Conservation (phyloP, 2,113 vertebrate genomes). For the Psophia crepitans region DNA sequence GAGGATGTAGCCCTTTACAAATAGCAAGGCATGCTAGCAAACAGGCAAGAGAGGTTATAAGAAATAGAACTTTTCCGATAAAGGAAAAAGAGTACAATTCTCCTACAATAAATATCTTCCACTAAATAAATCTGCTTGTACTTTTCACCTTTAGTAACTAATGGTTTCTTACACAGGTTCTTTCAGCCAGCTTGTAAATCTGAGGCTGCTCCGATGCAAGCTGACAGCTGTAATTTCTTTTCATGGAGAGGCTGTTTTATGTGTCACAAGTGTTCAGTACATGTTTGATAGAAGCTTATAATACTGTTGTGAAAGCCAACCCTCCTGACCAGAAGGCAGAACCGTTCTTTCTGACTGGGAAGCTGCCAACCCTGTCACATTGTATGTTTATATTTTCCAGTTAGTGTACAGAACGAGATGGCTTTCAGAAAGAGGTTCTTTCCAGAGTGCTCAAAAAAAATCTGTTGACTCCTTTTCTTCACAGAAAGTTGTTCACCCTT, state of each 20-base stretch:
- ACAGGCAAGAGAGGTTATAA: not conserved
- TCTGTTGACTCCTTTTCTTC: constrained; percentile 35
- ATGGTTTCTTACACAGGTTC: constrained; percentile 65
- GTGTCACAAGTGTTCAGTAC: constrained; percentile 84
- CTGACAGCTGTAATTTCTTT: constrained; percentile 87
- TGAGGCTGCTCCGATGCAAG: constrained; percentile 72
- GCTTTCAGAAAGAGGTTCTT: constrained; percentile 53
- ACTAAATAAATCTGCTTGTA: constrained; percentile 71
- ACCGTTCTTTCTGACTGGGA: constrained; percentile 55
- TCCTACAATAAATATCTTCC: constrained; percentile 39
- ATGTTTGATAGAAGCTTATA: constrained; percentile 75
- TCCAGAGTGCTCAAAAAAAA: not conserved
- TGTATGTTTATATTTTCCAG: constrained; percentile 72
- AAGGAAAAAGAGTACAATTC: not conserved
- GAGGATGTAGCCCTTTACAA: not conserved
- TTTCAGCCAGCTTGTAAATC: constrained; percentile 79
- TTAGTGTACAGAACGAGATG: constrained; percentile 9
- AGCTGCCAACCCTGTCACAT: constrained; percentile 78
- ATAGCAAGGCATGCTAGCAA: not conserved
- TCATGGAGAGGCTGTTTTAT: constrained; percentile 76
- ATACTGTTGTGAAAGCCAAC: constrained; percentile 77
- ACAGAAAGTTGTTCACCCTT: not conserved
- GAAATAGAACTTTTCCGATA: constrained; percentile 20
- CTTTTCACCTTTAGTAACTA: constrained; percentile 70
- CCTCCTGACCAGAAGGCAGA: constrained; percentile 70